These are phyloP conservation scores for Gymnorhina tibicen DNA, from an alignment of 2,113 vertebrate species.

Conservation along the genomic window DNA sequence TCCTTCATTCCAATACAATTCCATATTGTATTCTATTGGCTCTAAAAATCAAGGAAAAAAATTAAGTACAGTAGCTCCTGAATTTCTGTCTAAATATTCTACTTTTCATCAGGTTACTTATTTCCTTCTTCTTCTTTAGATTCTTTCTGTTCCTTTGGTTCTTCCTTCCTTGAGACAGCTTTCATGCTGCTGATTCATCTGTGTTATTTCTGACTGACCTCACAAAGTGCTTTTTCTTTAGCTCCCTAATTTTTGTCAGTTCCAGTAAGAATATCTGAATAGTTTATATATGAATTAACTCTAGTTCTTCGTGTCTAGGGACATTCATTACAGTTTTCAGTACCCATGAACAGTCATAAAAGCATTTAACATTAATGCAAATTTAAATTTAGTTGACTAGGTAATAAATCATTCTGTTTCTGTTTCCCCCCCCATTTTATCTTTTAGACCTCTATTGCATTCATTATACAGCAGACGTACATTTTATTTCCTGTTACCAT, in stretches of 20 bases:
- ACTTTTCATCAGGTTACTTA: not conserved
- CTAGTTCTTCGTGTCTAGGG: not conserved
- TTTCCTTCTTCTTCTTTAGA: not conserved
- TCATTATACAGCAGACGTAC: not conserved
- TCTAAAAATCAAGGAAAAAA: not conserved
- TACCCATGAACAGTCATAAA: constrained; percentile 24
- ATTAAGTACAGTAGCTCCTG: not conserved
- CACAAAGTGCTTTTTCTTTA: constrained; percentile 40
- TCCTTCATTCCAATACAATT: too few relatives aligned
- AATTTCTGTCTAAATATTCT: not conserved
- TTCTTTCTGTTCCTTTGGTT: not conserved
- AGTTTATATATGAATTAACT: constrained; percentile 35
- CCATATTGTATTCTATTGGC: not conserved
- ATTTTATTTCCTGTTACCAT: not conserved
- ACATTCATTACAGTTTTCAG: constrained; percentile 32
- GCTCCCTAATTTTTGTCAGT: constrained; percentile 35
- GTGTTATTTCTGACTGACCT: constrained; percentile 40
- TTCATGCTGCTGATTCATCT: constrained; percentile 17
- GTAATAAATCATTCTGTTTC: constrained; percentile 40
- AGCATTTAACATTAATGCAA: constrained; percentile 27
- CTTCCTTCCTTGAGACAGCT: not conserved
- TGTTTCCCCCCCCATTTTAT: not conserved
- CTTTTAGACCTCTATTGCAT: not conserved
- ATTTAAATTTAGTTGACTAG: constrained; percentile 49
- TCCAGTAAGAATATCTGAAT: constrained; percentile 8